Evolutionary conservation across 2,888 invertebrate species (phyloP), one percentile per base, ranked within the genome.

Genomic region (Magallana nippona): DNA sequence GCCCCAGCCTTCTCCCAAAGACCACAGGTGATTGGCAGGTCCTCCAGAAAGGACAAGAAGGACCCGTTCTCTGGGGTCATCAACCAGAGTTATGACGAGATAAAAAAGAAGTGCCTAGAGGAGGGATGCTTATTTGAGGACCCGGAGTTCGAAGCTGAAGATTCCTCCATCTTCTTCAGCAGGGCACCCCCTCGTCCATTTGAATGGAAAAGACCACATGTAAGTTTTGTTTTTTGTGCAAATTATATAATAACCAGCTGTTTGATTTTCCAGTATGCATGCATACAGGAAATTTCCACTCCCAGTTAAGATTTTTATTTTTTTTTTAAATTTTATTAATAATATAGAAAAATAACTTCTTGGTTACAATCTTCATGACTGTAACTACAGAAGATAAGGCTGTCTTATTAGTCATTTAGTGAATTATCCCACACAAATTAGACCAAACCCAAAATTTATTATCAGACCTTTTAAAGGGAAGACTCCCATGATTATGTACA

Each of bases 41-140:
- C 86, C 22, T 79, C 87, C 1, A 86, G 90, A 13, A 88, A 86
- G 62, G 89, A 89, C 13, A 89, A 86, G 84, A 89, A 89, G 63
- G 88, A 90, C 79, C 89, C 89, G 0, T 92, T 92, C 78, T 81
- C 90, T 13, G 90, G 91, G 8, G 87, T 91, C 27, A 87, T 84
- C 11, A 88, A 90, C n/a, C 93, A 96, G 98, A 98, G 97, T 92
- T 98, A 98, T 95, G 98, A 98, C 95, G 98, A 98, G 95, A 98
- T 99, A 92, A 92, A 96, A 71, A 96, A 96, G 83, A 95, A 96
- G 82, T 97, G 97, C 93, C 93, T 97, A 22, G 94, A 95, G 19
- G 96, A 96, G 32, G 97, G 97, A 2, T 95, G 95, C 0, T 95
- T 98, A 77, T 99, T 97, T 92, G 98, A 98, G 92, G 98, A 98